Percentiles rank a stretch among this genome's conserved stretches.
Evolutionary conservation across 1,140 invertebrate genomes (phyloP).

Genomic region (Apis dorsata): DNA sequence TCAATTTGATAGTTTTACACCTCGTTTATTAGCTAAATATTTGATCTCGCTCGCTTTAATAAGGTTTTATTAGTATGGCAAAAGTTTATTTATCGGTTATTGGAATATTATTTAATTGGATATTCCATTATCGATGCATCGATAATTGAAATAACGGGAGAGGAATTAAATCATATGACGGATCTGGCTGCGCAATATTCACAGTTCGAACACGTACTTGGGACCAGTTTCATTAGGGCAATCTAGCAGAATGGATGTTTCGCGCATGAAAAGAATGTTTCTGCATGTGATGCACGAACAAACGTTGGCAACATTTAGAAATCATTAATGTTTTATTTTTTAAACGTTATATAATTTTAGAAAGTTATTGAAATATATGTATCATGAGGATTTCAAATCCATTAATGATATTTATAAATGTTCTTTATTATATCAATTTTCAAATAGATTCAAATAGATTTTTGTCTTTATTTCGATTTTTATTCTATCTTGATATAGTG

Average conservation of each 20-base stretch:
- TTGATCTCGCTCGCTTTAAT: constrained; percentile 21
- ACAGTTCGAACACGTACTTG: background rate
- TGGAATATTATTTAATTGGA: constrained; percentile 45
- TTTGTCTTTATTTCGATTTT: too few relatives aligned
- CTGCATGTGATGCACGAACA: too few relatives aligned
- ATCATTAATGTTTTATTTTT: background rate
- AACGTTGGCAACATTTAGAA: background rate
- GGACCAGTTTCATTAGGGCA: constrained; percentile 8
- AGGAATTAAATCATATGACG: constrained; percentile 29
- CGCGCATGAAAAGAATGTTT: background rate
- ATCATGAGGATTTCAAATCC: too few relatives aligned
- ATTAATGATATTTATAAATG: too few relatives aligned
- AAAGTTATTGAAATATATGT: too few relatives aligned
- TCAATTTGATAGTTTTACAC: background rate
- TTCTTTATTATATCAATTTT: too few relatives aligned
- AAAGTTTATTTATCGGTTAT: constrained; percentile 41
- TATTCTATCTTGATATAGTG: too few relatives aligned
- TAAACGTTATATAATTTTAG: too few relatives aligned
- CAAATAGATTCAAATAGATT: too few relatives aligned
- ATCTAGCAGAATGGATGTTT: constrained; percentile 3
- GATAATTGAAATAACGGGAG: constrained; percentile 50
- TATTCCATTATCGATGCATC: constrained; percentile 42
- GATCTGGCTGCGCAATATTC: background rate
- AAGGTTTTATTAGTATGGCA: constrained; percentile 8
- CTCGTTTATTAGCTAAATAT: background rate